Percentiles rank a stretch among this genome's conserved stretches.
phyloP scores from a whole-genome alignment of 2,113 vertebrate genomes.

The Melanerpes aurifrons region DNA sequence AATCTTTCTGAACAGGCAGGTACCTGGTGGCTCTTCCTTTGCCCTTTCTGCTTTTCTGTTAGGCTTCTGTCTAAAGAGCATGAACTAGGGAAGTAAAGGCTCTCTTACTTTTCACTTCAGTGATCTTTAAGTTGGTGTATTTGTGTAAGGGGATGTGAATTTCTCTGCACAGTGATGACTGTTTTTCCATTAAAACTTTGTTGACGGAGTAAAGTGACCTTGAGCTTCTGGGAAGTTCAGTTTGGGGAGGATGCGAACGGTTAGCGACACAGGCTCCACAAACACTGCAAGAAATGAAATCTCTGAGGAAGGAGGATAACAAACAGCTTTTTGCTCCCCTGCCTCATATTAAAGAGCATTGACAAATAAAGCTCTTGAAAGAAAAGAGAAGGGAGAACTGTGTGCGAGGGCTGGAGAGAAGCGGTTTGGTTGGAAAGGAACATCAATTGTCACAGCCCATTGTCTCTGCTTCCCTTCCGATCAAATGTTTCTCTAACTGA shows the following conservation, averaged over 20 bases:
- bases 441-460: background rate
- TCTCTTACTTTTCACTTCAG: background rate
- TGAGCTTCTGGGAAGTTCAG: conserved; percentile 44
- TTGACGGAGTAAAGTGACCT: conserved; percentile 37
- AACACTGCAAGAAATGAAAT: background rate
- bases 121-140: background rate
- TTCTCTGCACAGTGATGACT: background rate
- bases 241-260: conserved; percentile 39
- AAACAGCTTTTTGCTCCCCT: background rate
- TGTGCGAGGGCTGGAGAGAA: background rate
- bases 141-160: background rate
- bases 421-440: background rate
- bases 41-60: background rate
- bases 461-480: conserved; percentile 19
- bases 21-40: background rate
- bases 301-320: background rate
- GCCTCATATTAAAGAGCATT: background rate
- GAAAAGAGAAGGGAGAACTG: background rate
- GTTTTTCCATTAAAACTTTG: conserved; percentile 21
- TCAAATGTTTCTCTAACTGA: conserved; percentile 42
- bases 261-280: conserved; percentile 11
- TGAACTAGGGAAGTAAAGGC: background rate
- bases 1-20: background rate
- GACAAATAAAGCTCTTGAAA: background rate
- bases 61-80: background rate